Conservation (phyloP, 2,113 vertebrate genomes). For the Prochilodus magdalenae region DNA sequence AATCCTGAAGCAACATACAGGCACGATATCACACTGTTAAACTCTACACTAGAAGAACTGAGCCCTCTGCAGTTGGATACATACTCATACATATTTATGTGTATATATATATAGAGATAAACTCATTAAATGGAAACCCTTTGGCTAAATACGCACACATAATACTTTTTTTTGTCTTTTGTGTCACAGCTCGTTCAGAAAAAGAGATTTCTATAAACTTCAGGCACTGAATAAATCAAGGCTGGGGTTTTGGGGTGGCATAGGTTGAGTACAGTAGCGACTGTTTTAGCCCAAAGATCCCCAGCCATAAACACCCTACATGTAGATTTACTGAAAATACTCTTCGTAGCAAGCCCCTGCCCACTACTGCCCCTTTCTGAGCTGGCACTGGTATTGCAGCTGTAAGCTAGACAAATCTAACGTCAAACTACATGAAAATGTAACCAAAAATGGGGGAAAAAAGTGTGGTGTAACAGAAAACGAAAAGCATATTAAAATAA, state of each 20-base stretch:
- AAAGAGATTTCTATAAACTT: constrained; percentile 72
- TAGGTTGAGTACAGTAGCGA: constrained; percentile 65
- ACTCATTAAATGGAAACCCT: constrained; percentile 72
- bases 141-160: constrained; percentile 82
- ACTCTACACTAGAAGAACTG: constrained; percentile 63
- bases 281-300: constrained; percentile 35
- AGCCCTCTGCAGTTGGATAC: constrained; percentile 68
- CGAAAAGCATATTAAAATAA: constrained; percentile 62
- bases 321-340: constrained; percentile 67
- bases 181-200: constrained; percentile 76
- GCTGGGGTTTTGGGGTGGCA: constrained; percentile 67
- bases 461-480: constrained; percentile 49
- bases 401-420: constrained; percentile 20
- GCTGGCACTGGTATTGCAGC: constrained; percentile 30
- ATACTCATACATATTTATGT: constrained; percentile 62
- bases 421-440: constrained; percentile 39
- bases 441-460: constrained; percentile 57
- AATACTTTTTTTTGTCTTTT: constrained; percentile 69
- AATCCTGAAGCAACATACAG: constrained; percentile 61
- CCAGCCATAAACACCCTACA: constrained; percentile 72
- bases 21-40: constrained; percentile 69
- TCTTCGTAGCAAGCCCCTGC: constrained; percentile 61
- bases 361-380: constrained; percentile 47
- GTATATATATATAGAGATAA: background rate
- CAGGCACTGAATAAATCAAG: constrained; percentile 79